Evolutionary conservation across 2,797 vertebrate genomes (phyloP), one percentile per base, ranked within the genome.

Genomic region (Halcyon chelicuti): DNA sequence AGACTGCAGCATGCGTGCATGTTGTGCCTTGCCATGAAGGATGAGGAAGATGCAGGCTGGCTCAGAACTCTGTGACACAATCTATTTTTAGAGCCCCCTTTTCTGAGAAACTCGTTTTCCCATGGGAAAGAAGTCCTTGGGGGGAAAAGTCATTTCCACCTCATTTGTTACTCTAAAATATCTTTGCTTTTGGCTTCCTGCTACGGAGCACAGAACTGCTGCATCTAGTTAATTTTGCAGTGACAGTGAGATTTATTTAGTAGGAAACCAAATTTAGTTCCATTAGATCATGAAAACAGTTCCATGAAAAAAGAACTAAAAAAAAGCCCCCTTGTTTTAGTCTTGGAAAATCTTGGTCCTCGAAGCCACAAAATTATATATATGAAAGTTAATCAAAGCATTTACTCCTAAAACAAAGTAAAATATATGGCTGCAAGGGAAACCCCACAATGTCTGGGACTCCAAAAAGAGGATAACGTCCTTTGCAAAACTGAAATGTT

Each of bases 221-320:
- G 94, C 88, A 94, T 96, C 88, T 78, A 47, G 63, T 98, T 97
- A 98, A 95, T 96, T 92, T 67, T 94, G 75, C 71, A 85, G 81
- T 90, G 92, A 90, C 94, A 96, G 76, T 42, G 89, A 94, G 84
- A 86, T 92, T 97, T 97, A 93, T 94, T 95, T 97, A 94, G 93
- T 91, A 92, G 82, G 80, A 92, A 90, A 91, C 87, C 92, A 97
- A 98, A 97, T 97, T 96, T 96, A 97, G 95, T 96, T 83, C 73
- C 62, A 73, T 97, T 93, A 89, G 77, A 94, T 94, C 20, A 16
- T 78, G 83, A 79, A 79, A 96, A 93, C 40, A 58, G 65, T 58
- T 91, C 65, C n/a, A 61, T 31, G 81, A 86, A 80, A 80, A 35
- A 72, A 90, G 81, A 84, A 29, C 35, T 62, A 10, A 39, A 54